These are phyloP conservation scores for Portevinia maculata DNA, from an alignment of 2,888 invertebrate genomes.

Conservation along the genomic window DNA sequence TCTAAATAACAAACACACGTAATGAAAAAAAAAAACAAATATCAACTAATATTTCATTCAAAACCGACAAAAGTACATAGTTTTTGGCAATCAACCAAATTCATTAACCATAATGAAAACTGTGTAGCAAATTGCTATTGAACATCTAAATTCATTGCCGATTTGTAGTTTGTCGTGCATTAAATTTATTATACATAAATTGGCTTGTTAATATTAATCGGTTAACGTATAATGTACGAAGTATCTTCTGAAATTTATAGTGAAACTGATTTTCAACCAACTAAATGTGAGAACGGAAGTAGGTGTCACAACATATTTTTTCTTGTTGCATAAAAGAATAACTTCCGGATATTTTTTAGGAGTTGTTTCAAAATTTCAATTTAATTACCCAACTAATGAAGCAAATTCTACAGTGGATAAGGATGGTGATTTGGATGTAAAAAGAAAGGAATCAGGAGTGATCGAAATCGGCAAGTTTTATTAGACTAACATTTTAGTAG, in stretches of 20 bases:
- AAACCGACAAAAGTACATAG: conserved; percentile 24
- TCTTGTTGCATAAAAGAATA: conserved; percentile 34
- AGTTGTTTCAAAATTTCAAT: conserved; percentile 89
- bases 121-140: conserved; percentile 15
- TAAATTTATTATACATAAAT: conserved; percentile 3
- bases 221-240: conserved; percentile 82
- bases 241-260: conserved; percentile 90
- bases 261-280: conserved; percentile 86
- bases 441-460: conserved; percentile 83
- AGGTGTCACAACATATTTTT: conserved; percentile 76
- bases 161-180: background rate
- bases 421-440: conserved; percentile 89
- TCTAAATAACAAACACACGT: background rate
- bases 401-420: conserved; percentile 83
- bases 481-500: background rate
- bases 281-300: conserved; percentile 84
- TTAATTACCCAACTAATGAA: conserved; percentile 84
- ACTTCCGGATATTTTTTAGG: conserved; percentile 83
- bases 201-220: background rate
- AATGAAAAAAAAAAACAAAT: conserved; percentile 9
- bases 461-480: conserved; percentile 86
- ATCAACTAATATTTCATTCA: conserved; percentile 16
- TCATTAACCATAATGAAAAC: conserved; percentile 44
- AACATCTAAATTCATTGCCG: background rate
- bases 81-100: conserved; percentile 62